Percentiles rank a stretch among this genome's conserved stretches.
These are phyloP conservation scores for Xanthia icteritia DNA, from an alignment of 2,888 invertebrate genomes.

Conservation along the genomic window DNA sequence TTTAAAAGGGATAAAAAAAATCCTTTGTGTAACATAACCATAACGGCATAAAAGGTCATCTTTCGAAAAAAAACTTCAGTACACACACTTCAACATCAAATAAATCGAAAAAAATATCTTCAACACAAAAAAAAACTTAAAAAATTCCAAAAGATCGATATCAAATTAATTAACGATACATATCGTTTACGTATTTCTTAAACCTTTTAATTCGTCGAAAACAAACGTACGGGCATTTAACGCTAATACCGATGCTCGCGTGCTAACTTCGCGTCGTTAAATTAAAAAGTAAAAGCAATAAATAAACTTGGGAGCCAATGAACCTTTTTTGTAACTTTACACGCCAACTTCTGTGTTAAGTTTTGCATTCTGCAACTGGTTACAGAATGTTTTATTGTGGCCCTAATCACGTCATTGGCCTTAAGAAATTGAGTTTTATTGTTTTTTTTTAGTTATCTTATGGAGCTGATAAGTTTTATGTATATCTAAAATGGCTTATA, in stretches of 20 bases:
- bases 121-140: not conserved
- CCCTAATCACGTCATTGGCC: constrained; percentile 56
- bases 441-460: not conserved
- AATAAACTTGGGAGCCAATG: constrained; percentile 77
- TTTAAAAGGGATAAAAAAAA: no score
- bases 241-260: constrained; percentile 74
- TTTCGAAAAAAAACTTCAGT: not conserved
- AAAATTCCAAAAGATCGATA: constrained; percentile 49
- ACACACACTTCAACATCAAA: not conserved
- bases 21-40: no score
- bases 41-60: not conserved
- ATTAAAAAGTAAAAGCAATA: constrained; percentile 81
- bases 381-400: constrained; percentile 60
- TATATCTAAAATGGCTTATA: not conserved
- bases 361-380: constrained; percentile 70
- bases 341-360: constrained; percentile 70
- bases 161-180: constrained; percentile 65
- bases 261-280: constrained; percentile 75
- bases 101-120: not conserved
- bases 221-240: constrained; percentile 59
- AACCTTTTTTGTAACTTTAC: constrained; percentile 74
- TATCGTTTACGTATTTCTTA: constrained; percentile 51
- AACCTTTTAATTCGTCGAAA: constrained; percentile 58
- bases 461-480: not conserved
- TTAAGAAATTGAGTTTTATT: constrained; percentile 6